phyloP scores from a whole-genome alignment of 2,797 vertebrate genomes.

The Garrulus glandarius region DNA sequence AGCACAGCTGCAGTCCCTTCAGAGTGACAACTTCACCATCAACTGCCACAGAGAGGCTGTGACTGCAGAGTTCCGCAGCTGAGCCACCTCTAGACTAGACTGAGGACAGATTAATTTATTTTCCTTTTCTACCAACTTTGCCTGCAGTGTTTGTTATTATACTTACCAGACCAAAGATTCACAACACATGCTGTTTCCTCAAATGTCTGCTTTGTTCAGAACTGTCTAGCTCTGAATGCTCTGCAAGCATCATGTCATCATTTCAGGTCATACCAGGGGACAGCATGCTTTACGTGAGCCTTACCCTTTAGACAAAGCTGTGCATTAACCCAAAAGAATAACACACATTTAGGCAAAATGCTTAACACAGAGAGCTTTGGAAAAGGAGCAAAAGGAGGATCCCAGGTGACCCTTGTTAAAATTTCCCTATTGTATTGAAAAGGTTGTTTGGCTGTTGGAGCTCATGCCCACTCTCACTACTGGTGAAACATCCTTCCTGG shows the following conservation, averaged over 20 bases:
- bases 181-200: constrained; percentile 17
- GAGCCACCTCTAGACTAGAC: constrained; percentile 14
- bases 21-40: constrained; percentile 51
- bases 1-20: constrained; percentile 59
- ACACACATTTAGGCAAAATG: not conserved
- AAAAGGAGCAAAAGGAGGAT: not conserved
- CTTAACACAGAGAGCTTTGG: not conserved
- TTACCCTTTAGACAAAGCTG: not conserved
- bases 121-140: constrained; percentile 32
- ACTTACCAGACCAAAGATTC: constrained; percentile 14
- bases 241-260: not conserved
- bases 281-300: not conserved
- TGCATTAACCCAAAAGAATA: not conserved
- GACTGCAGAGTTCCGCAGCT: constrained; percentile 5
- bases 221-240: constrained; percentile 20
- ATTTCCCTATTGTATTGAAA: not conserved
- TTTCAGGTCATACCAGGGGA: not conserved
- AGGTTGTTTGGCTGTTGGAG: not conserved
- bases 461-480: not conserved
- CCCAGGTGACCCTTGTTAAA: not conserved
- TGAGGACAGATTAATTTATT: constrained; percentile 58
- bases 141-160: constrained; percentile 48
- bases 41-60: constrained; percentile 24
- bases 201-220: constrained; percentile 35
- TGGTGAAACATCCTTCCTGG: not conserved